Conservation (phyloP, 2,888 invertebrate species). For the Sceliomorpha sp. region DNA sequence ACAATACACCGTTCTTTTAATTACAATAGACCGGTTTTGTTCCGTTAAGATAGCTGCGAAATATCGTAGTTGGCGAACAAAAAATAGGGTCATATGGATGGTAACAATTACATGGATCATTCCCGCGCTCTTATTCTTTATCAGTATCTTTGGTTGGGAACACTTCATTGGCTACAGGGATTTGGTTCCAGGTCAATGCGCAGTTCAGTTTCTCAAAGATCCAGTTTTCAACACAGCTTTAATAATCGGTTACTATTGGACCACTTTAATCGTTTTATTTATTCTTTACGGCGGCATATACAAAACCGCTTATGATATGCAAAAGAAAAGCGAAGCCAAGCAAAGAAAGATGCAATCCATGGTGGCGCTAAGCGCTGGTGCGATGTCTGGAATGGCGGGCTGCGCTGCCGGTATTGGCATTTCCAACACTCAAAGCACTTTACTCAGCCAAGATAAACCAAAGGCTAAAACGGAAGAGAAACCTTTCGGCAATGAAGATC, state of each 20-base stretch:
- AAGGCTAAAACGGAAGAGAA: conserved; percentile 81
- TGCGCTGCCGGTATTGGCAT: conserved; percentile 92
- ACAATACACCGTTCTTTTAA: conserved; percentile 98
- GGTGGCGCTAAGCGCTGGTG: conserved; percentile 94
- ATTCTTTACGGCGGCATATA: conserved; percentile 98
- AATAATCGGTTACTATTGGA: conserved; percentile 99
- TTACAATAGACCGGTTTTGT: conserved; percentile 99
- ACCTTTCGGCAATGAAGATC: conserved; percentile 59
- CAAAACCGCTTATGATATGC: conserved; percentile 98
- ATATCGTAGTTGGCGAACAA: conserved; percentile 98
- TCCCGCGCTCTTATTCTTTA: conserved; percentile 97
- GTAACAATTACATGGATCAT: conserved; percentile 98
- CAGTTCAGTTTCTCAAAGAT: conserved; percentile 98
- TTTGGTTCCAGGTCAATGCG: conserved; percentile 92
- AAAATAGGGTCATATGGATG: conserved; percentile 96
- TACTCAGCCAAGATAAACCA: conserved; percentile 87
- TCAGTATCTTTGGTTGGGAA: conserved; percentile 99
- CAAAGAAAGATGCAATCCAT: conserved; percentile 97
- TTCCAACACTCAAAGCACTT: conserved; percentile 86
- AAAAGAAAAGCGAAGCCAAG: conserved; percentile 97
- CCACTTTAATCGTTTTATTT: conserved; percentile 96
- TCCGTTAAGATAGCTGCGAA: conserved; percentile 99
- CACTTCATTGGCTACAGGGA: conserved; percentile 97
- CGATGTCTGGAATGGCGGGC: conserved; percentile 95
- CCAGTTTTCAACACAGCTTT: conserved; percentile 98